phyloP scores from a whole-genome alignment of 2,797 vertebrate genomes.

The Novumbra hubbsi region DNA sequence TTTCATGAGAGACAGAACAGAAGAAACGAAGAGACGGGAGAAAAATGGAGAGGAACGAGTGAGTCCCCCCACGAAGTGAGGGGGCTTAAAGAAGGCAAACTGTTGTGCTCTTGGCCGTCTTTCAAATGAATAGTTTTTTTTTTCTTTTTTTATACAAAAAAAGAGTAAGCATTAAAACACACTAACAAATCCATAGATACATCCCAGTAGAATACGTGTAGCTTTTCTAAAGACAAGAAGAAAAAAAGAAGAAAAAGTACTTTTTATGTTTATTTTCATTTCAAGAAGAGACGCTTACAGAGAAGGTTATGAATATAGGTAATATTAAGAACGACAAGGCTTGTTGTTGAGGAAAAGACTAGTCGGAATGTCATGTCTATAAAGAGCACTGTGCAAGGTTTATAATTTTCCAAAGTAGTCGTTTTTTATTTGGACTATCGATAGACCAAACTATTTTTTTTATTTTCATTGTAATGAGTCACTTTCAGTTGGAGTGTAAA shows the following conservation, averaged over 20 bases:
- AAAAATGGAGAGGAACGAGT: slow-evolving; percentile 38
- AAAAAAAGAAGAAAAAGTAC: slow-evolving; percentile 40
- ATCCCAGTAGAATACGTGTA: slow-evolving; percentile 84
- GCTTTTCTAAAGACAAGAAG: slow-evolving; percentile 76
- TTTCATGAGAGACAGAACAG: background rate
- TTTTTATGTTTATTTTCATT: slow-evolving; percentile 72
- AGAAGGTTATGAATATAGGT: slow-evolving; percentile 73
- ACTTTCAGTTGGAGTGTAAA: slow-evolving; percentile 66
- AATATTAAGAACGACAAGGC: slow-evolving; percentile 74
- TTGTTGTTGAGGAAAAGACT: slow-evolving; percentile 73
- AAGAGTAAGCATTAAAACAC: slow-evolving; percentile 68
- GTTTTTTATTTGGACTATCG: slow-evolving; percentile 59
- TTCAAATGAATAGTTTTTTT: slow-evolving; percentile 68
- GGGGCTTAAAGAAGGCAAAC: slow-evolving; percentile 47
- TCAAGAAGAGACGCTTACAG: slow-evolving; percentile 69
- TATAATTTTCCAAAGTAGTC: slow-evolving; percentile 73
- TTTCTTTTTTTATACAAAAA: slow-evolving; percentile 49
- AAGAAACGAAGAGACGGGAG: slow-evolving; percentile 18
- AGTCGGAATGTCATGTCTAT: slow-evolving; percentile 80
- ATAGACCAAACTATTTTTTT: slow-evolving; percentile 75
- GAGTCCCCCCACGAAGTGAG: slow-evolving; percentile 31
- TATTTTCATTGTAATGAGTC: slow-evolving; percentile 61
- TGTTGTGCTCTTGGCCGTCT: slow-evolving; percentile 50
- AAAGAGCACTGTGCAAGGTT: slow-evolving; percentile 83
- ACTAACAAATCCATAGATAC: slow-evolving; percentile 78